These are phyloP conservation scores for Cervus canadensis DNA, from an alignment of 2,113 vertebrate species.

Conservation along the genomic window DNA sequence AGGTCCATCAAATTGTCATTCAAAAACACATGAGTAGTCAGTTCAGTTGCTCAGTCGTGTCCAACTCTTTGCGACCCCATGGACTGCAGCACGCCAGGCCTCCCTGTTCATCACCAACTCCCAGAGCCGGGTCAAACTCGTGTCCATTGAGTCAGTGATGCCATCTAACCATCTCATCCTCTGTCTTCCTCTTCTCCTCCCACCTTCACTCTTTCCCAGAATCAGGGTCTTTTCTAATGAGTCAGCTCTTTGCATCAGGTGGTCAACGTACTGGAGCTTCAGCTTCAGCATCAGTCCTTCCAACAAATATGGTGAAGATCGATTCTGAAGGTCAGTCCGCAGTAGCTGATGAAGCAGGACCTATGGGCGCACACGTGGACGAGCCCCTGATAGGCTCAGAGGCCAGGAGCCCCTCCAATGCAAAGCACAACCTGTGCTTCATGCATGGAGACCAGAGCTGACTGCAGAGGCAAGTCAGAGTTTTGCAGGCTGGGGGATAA, in stretches of 20 bases:
- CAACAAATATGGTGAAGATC: background rate
- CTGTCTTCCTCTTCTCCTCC: background rate
- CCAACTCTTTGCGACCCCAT: background rate
- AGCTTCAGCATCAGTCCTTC: background rate
- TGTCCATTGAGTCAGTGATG: background rate
- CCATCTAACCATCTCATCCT: background rate
- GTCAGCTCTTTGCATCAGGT: background rate
- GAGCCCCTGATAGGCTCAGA: background rate
- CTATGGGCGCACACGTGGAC: accelerated
- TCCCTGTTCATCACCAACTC: background rate
- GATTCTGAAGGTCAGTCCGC: background rate
- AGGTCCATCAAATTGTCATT: background rate
- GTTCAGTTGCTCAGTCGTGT: background rate
- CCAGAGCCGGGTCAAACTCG: accelerated
- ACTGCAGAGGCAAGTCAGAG: background rate
- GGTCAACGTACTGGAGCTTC: background rate
- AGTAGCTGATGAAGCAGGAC: background rate
- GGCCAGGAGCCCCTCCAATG: background rate
- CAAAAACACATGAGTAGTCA: background rate
- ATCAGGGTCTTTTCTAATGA: background rate
- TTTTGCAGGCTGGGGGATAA: background rate
- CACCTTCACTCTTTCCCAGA: background rate
- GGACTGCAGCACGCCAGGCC: background rate
- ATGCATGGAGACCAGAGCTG: background rate
- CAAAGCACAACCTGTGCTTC: background rate